Base-by-base conservation (phyloP, 2,888 invertebrate genomes). In the Eulithis testata region DNA sequence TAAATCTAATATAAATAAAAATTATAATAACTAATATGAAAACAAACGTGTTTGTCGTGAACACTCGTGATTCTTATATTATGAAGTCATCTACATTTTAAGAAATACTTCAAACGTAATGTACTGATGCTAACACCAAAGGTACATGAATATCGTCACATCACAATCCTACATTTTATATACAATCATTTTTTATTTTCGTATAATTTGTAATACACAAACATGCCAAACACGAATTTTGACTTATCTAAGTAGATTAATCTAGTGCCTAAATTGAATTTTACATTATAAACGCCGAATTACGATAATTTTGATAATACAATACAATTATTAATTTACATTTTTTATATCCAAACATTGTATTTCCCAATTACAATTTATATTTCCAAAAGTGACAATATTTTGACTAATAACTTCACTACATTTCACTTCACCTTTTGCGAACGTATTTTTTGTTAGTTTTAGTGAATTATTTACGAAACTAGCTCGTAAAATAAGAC, bases 221-320 rank as follows among this genome's bases (percentile, higher is more conserved):
- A 80, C 79, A 84, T 82, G 90, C 90, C 91, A 91, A 92, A 92
- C 85, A 84, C 79, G 84, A 89, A 88, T 91, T 91, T 91, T 85
- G 89, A 90, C 90, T 83, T 82, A 84, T 89, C 90, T 84, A 75
- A 77, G 77, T 85, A 82, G 73, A 81, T 84, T 82, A 80, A 74
- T 75, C 84, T 89, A 89, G 79, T 69, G 71, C 78, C 90, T 91
- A 90, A 87, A 82, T 83, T 80, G 76, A 81, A 87, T 89, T 89
- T 89, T 90, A 90, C 89, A 89, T 79, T 86, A 82, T 75, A 76
- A 90, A 21, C 80, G 87, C 88, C 90, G 83, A 89, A 90, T 89
- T 85, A 88, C 80, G 83, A 85, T 79, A 88, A 86, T 88, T 88
- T 88, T 86, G 84, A 84, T 69, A 74, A 76, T 76, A 74, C 75